Evolutionary conservation across 2,113 vertebrate genomes (phyloP).

Genomic region (Alethe castanea): DNA sequence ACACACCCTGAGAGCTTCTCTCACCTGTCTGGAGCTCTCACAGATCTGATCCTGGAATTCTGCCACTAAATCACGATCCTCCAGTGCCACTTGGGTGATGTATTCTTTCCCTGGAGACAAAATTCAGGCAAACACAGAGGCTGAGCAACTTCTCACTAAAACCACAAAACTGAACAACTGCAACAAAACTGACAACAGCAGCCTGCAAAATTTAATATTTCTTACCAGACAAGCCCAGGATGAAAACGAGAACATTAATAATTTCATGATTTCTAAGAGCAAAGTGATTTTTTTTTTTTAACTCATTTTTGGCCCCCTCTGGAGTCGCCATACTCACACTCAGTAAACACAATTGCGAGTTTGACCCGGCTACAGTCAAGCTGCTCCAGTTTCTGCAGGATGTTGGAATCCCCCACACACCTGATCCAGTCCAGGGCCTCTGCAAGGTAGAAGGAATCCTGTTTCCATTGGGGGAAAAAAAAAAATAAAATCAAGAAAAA

Average conservation of each 20-base stretch:
- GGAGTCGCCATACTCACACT: conserved; percentile 77
- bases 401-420: conserved; percentile 39
- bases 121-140: background rate
- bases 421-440: conserved; percentile 78
- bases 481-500: background rate
- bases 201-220: background rate
- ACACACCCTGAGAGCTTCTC: background rate
- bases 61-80: conserved; percentile 63
- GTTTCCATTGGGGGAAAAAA: background rate
- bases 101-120: conserved; percentile 69
- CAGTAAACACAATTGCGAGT: conserved; percentile 77
- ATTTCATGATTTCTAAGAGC: background rate
- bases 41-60: conserved; percentile 45
- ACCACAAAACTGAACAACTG: too few species aligned
- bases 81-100: conserved; percentile 71
- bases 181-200: background rate
- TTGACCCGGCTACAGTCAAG: conserved; percentile 37
- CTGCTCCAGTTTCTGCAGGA: conserved; percentile 58
- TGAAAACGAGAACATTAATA: rapidly evolving
- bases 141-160: background rate
- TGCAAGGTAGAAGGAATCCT: conserved; percentile 52
- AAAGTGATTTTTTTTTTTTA: background rate
- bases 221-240: background rate
- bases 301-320: background rate
- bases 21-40: conserved; percentile 68